Conservation (phyloP, 1,140 invertebrate species). For the Penaeus indicus region DNA sequence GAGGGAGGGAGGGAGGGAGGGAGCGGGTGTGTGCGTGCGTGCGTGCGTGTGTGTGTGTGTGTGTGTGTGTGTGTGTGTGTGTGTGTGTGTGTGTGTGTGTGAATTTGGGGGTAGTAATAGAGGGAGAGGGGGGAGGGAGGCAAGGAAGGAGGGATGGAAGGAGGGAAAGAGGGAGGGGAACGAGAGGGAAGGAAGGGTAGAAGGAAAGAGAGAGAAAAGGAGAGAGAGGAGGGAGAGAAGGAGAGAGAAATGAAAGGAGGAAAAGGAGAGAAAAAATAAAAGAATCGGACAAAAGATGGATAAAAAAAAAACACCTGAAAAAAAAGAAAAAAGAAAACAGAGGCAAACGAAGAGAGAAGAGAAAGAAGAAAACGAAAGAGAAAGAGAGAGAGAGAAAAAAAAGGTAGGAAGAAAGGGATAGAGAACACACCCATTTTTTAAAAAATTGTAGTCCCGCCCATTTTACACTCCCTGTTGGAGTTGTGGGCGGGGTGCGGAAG, state of each 20-base stretch:
- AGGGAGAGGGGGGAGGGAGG: not conserved
- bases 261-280: not conserved
- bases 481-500: no score
- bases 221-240: no score
- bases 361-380: not conserved
- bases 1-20: not conserved
- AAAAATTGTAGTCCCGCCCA: no score
- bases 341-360: not conserved
- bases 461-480: no score
- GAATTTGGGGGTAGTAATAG: not conserved
- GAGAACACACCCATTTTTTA: not conserved
- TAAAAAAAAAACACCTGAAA: not conserved
- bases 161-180: not conserved
- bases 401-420: not conserved
- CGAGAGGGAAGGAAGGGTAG: no score
- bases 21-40: not conserved
- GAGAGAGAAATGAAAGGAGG: not conserved
- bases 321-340: not conserved
- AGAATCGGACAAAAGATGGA: not conserved
- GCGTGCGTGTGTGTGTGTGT: no score
- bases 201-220: no score
- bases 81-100: no score
- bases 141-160: not conserved
- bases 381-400: no score
- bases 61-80: no score